Conservation (phyloP, 1,140 invertebrate genomes). For the Drosophila navojoa region DNA sequence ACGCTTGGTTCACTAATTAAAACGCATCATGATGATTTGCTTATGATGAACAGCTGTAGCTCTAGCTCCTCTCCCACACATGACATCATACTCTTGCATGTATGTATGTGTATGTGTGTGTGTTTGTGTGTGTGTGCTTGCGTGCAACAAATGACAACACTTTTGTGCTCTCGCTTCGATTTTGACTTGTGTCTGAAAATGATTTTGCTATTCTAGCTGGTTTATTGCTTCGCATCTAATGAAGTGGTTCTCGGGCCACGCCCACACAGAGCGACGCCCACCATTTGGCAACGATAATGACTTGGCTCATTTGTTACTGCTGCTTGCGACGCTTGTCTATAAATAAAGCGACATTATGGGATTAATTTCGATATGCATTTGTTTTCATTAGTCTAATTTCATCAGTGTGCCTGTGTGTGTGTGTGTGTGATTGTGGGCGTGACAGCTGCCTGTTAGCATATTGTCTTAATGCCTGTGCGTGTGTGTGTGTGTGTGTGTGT, state of each 20-base stretch:
- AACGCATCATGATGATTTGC: constrained; percentile 72
- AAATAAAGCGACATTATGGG: constrained; percentile 75
- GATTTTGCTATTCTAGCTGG: constrained; percentile 67
- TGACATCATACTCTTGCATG: constrained; percentile 22
- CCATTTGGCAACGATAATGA: constrained; percentile 43
- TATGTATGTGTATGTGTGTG: constrained; percentile 23
- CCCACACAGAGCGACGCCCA: constrained; percentile 21
- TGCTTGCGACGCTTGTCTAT: constrained; percentile 52
- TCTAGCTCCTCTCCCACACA: constrained; percentile 46
- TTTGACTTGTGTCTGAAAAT: constrained; percentile 32
- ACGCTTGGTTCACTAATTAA: constrained; percentile 71
- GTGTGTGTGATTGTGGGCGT: constrained; percentile 15
- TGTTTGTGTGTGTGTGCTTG: constrained; percentile 24
- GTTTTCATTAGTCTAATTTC: constrained; percentile 79
- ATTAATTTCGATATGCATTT: constrained; percentile 80
- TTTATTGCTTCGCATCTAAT: constrained; percentile 47
- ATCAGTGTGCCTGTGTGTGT: constrained; percentile 17
- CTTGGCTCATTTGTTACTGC: constrained; percentile 57
- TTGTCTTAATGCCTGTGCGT: constrained; percentile 5
- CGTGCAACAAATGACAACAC: constrained; percentile 58
- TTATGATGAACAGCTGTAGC: constrained; percentile 49
- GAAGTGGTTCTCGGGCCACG: constrained; percentile 54
- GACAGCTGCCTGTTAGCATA: constrained; percentile 16
- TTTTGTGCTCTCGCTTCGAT: constrained; percentile 51
- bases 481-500: constrained; percentile 16